Conservation (phyloP, 2,113 vertebrate genomes). For the Arothron firmamentum region DNA sequence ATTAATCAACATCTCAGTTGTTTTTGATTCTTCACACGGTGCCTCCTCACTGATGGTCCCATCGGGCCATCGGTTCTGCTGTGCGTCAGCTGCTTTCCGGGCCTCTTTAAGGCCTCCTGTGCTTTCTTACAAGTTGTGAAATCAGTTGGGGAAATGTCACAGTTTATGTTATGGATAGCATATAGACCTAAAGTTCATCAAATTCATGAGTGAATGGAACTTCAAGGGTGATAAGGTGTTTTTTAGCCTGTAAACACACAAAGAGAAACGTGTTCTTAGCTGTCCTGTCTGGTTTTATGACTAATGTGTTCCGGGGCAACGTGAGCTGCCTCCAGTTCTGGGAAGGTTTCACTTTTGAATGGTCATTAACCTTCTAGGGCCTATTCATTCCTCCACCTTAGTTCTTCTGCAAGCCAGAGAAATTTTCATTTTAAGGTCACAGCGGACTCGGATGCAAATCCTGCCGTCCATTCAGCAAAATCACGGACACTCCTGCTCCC, state of each 20-base stretch:
- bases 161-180: too few relatives aligned
- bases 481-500: not conserved
- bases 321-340: not conserved
- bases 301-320: not conserved
- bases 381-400: not conserved
- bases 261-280: too few relatives aligned
- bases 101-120: too few relatives aligned
- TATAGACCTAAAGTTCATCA: too few relatives aligned
- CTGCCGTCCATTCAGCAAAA: not conserved
- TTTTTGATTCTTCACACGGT: not conserved
- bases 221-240: too few relatives aligned
- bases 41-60: not conserved
- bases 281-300: not conserved
- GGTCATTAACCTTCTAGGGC: too few relatives aligned
- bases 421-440: not conserved
- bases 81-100: too few relatives aligned
- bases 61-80: not conserved
- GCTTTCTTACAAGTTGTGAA: too few relatives aligned
- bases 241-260: too few relatives aligned
- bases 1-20: not conserved
- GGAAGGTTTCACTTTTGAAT: not conserved
- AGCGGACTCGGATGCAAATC: not conserved
- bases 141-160: too few relatives aligned
- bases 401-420: not conserved
- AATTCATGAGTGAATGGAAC: too few relatives aligned